Base-by-base conservation (phyloP, 2,888 invertebrate genomes). In the Drosophila subsilvestris region DNA sequence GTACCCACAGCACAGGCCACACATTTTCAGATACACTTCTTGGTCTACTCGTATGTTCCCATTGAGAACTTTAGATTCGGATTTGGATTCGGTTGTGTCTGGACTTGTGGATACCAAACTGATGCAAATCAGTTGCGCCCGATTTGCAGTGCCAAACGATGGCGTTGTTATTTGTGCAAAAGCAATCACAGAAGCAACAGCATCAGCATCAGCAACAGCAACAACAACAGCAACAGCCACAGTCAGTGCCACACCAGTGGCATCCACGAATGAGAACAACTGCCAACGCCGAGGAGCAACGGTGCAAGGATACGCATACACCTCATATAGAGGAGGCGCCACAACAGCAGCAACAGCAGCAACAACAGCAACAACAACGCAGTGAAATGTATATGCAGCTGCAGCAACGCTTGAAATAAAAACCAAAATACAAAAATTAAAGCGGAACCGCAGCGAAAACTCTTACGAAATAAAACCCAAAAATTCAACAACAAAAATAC, bases 191-290 rank as follows among this genome's bases (percentile, higher is more conserved):
- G 37, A 49, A 44, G 22, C 29, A 22, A 57, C 70, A 57, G 65
- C 55, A 62, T 49, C 72, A 63, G 57, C 53, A 61, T 45, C 67
- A 55, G 32, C 62, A 63, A 4, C 63, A 55, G 22, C 48, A 63
- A 2, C 54, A 48, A 56, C 22, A 69, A 27, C 62, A 55, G 22
- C 12, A 37, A 29, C 53, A 51, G 17, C 29, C 49, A 37, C 44
- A 62, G 44, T 32, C 17, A 44, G 57, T 70, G 72, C 50, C 61
- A 71, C 79, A 81, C 63, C 79, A 82, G 68, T 75, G 80, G 75
- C 66, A 47, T 75, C n/a, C 37, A 37, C 37, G 37, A 37, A 37
- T 32, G n/a, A 29, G 43, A 12, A 55, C 72, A 68, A 58, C 67
- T 42, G 9, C 49, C 45, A 53, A 45, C 61, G 65, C 29, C 60